Base-by-base conservation (phyloP, 2,888 invertebrate species). In the Habroteleia sp. region DNA sequence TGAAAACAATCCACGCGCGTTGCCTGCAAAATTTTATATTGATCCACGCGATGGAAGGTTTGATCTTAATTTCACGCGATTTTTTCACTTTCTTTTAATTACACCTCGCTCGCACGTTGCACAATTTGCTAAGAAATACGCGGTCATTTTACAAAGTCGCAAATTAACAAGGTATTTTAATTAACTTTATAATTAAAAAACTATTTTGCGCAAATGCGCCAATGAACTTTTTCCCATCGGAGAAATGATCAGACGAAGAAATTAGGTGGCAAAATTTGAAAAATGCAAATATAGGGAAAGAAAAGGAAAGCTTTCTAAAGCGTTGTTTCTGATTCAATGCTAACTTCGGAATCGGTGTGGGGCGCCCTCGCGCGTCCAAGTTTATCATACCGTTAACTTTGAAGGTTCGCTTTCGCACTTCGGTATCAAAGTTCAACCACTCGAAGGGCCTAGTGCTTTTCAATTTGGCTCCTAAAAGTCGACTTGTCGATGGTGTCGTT, bases 321-420 rank as follows among this genome's bases (percentile, higher is more conserved):
- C 20, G 20, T 20, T 20, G 20, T 20, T 31, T 8, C 46, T 20
- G 31, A 46, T 54, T 66, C 31, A 46, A 66, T 56, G 48, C 56
- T 39, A 66, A 66, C 65, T 66, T 54, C 33, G n/a, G 16, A 17
- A 52, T 20, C 16, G 46, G 31, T 35, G 39, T 17, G n/a, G n/a
- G n/a, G n/a, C 16, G 44, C 29, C 27, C 7, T 17, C 14, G 35
- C 16, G 27, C 39, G 65, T 29, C 25, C 48, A 56, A 68, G 56
- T 68, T 48, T 68, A 58, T 58, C 58, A 68, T 68, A 42, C 50
- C 50, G 58, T 58, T 68, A 68, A 68, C 58, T 68, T 68, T 58
- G 68, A 68, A 68, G 68, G 58, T 58, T 58, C 68, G 50, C 50
- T 68, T 68, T 68, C 50, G 42, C 68, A 68, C 68, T 68, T 42